A percentile compares a stretch with the other conserved stretches of the same genome.
phyloP scores from a whole-genome alignment of 2,797 vertebrate species.

The Allobates femoralis region DNA sequence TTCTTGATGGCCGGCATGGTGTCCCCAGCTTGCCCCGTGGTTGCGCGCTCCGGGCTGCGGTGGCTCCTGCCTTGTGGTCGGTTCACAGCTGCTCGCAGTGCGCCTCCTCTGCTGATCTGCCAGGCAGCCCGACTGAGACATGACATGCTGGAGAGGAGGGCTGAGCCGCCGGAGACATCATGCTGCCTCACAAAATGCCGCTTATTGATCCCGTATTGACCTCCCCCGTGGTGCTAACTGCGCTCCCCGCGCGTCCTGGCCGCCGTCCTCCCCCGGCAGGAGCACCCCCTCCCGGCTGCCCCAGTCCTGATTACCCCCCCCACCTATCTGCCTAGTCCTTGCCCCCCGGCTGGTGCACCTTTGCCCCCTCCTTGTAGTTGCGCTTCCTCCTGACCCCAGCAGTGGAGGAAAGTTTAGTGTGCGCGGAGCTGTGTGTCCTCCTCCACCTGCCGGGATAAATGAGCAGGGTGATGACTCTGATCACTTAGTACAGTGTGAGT shows the following conservation, averaged over 20 bases:
- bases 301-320: background rate
- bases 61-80: background rate
- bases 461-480: slow-evolving; percentile 32
- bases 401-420: slow-evolving; percentile 61
- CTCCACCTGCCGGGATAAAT: slow-evolving; percentile 65
- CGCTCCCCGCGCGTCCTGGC: slow-evolving; percentile 62
- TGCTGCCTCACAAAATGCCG: slow-evolving; percentile 71
- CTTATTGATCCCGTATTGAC: slow-evolving; percentile 74
- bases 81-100: slow-evolving; percentile 42
- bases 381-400: slow-evolving; percentile 58
- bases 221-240: slow-evolving; percentile 51
- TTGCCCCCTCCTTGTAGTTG: slow-evolving; percentile 37
- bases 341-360: background rate
- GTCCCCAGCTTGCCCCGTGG: slow-evolving; percentile 62
- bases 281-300: background rate
- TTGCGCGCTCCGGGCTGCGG: slow-evolving; percentile 58
- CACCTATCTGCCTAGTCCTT: too few relatives aligned
- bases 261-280: background rate
- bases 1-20: slow-evolving; percentile 98
- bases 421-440: slow-evolving; percentile 14
- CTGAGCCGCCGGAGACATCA: slow-evolving; percentile 77
- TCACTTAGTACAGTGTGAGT: slow-evolving; percentile 16
- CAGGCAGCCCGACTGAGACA: slow-evolving; percentile 82
- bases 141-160: slow-evolving; percentile 81
- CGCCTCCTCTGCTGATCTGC: slow-evolving; percentile 52